Evolutionary conservation across 1,140 invertebrate genomes (phyloP).

Genomic region (Antheraea pernyi): DNA sequence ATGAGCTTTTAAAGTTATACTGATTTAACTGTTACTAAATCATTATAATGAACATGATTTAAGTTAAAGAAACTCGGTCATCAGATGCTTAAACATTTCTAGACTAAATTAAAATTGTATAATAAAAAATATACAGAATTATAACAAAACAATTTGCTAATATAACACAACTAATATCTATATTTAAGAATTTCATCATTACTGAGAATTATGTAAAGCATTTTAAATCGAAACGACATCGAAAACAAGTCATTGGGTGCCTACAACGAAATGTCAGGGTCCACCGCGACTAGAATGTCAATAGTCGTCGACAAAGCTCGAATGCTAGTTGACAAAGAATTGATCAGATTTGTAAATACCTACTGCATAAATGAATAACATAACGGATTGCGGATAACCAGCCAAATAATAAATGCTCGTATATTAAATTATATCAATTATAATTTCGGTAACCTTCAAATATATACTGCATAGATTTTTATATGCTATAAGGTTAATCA

Average conservation of each 20-base stretch:
- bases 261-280: slow-evolving; percentile 69
- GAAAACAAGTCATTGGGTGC: slow-evolving; percentile 39
- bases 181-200: slow-evolving; percentile 17
- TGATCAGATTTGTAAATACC: slow-evolving; percentile 12
- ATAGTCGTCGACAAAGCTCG: slow-evolving; percentile 35
- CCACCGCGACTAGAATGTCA: slow-evolving; percentile 53
- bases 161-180: not conserved
- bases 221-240: slow-evolving; percentile 32
- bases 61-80: too few species aligned
- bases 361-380: slow-evolving; percentile 11
- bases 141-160: slow-evolving; percentile 1
- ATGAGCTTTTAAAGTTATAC: too few species aligned
- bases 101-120: not conserved
- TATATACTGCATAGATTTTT: too few species aligned
- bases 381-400: not conserved
- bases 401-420: too few species aligned
- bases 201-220: slow-evolving; percentile 27
- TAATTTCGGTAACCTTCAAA: too few species aligned
- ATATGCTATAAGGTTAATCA: too few species aligned
- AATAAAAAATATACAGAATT: not conserved
- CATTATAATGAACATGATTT: too few species aligned
- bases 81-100: not conserved
- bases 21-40: too few species aligned
- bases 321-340: slow-evolving; percentile 20
- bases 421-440: too few species aligned